Base-by-base conservation (phyloP, 1,140 invertebrate genomes). In the Halesus radiatus region DNA sequence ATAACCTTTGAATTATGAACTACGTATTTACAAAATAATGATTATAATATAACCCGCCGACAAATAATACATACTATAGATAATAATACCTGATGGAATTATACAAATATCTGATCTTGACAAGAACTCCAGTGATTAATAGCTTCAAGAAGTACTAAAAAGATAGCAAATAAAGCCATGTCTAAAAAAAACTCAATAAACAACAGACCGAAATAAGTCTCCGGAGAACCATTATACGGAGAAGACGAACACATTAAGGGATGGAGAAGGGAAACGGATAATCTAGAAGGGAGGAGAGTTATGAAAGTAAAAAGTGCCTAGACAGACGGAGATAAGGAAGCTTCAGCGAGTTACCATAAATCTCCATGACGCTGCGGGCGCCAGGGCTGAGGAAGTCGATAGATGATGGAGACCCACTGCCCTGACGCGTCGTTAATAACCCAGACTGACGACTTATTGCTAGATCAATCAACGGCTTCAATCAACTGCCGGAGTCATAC, bases 291-390 rank as follows among this genome's bases (percentile, higher is more conserved):
- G 37, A 60, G 20, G 73, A 56, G 56, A 75, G 73, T 75, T 60
- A 75, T 75, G 56, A 26, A 75, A 75, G 53, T 75, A 75, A 75
- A 75, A 75, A 75, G 73, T 75, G 73, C 73, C 73, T 75, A 75
- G 73, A 75, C 73, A 58, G 73, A 26, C 56, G 26, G 73, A 75
- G 73, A 75, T 75, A 75, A 75, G 56, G 53, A 70, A 70, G 45
- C 66, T 70, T 29, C 32, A 37, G 32, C 45, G 66, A 45, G 66
- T 70, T 70, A n/a, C 37, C 66, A 70, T 70, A 70, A 70, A 70
- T 70, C 66, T 70, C 37, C 66, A 23, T 32, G 56, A 22, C 73
- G 56, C 73, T 60, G 53, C 73, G 53, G 73, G 52, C 73, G 32
- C 70, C 45, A 22, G 68, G 16, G 37, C 37, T 16, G 70, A 45